A percentile compares a stretch with the other conserved stretches of the same genome.
Conservation (phyloP, 1,140 invertebrate genomes). For the Tetragonula clypearis region DNA sequence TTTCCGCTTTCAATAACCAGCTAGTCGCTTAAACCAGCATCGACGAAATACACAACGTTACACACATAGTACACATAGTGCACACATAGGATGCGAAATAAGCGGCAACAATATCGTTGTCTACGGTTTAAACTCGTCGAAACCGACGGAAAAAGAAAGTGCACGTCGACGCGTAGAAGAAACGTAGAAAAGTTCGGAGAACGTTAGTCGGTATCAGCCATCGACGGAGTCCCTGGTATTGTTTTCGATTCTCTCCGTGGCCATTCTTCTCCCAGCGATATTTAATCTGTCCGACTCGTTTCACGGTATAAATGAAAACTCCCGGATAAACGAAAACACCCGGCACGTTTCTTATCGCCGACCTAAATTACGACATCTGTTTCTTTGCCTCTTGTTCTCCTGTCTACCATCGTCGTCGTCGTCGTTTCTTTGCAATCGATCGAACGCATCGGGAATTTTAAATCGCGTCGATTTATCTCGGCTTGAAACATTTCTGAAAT, state of each 20-base stretch:
- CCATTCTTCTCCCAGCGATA: conserved; percentile 11
- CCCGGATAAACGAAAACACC: conserved; percentile 59
- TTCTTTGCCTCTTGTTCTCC: conserved; percentile 25
- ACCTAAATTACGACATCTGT: conserved; percentile 67
- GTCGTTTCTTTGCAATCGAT: conserved; percentile 53
- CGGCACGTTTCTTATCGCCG: conserved; percentile 67
- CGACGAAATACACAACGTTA: neutral
- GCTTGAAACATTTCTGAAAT: too few species aligned
- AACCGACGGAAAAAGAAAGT: neutral
- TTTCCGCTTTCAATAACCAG: neutral
- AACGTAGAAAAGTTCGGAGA: neutral
- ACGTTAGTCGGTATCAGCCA: neutral
- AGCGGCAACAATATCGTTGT: neutral
- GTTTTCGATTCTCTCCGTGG: conserved; percentile 4
- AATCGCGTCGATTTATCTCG: neutral
- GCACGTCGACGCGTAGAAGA: neutral
- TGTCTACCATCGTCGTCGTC: neutral
- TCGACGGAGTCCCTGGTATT: neutral
- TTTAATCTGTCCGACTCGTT: conserved; percentile 46
- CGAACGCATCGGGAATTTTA: conserved; percentile 52
- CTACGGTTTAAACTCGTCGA: neutral
- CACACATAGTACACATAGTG: neutral
- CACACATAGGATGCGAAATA: neutral
- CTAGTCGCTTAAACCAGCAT: neutral
- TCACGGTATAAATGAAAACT: conserved; percentile 53